Evolutionary conservation across 2,113 vertebrate species (phyloP).

Genomic region (Burhinus oedicnemus): DNA sequence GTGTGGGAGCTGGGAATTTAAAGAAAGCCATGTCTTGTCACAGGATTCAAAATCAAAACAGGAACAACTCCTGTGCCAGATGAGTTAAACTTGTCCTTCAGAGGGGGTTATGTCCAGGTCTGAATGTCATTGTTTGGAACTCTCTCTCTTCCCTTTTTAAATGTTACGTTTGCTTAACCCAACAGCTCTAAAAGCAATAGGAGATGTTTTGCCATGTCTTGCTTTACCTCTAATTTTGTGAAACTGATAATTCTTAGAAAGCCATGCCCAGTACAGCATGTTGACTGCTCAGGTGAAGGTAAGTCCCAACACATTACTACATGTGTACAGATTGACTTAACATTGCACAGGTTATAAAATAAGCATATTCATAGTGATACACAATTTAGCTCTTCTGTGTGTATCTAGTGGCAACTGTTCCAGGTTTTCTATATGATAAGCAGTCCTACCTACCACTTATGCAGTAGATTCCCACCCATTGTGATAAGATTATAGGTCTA

Average conservation of each 20-base stretch:
- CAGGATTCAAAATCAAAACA: background rate
- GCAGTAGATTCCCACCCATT: background rate
- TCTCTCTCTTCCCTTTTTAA: background rate
- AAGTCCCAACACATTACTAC: background rate
- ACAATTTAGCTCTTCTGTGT: background rate
- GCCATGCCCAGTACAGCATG: background rate
- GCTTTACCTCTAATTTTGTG: background rate
- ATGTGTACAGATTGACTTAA: background rate
- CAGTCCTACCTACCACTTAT: background rate
- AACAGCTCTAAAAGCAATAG: background rate
- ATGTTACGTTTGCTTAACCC: background rate
- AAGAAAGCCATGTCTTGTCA: background rate
- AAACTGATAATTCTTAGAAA: background rate
- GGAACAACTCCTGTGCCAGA: background rate
- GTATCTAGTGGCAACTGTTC: background rate
- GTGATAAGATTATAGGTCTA: background rate
- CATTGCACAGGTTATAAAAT: background rate
- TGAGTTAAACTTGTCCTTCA: background rate
- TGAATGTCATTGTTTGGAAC: background rate
- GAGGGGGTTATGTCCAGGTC: fast-evolving
- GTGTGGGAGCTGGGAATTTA: background rate
- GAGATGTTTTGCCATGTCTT: background rate
- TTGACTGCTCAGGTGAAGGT: background rate
- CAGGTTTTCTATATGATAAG: background rate
- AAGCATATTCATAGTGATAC: background rate